These are phyloP conservation scores for Trididemnum miniatum DNA, from an alignment of 23 tunicate genomes.

Conservation along the genomic window DNA sequence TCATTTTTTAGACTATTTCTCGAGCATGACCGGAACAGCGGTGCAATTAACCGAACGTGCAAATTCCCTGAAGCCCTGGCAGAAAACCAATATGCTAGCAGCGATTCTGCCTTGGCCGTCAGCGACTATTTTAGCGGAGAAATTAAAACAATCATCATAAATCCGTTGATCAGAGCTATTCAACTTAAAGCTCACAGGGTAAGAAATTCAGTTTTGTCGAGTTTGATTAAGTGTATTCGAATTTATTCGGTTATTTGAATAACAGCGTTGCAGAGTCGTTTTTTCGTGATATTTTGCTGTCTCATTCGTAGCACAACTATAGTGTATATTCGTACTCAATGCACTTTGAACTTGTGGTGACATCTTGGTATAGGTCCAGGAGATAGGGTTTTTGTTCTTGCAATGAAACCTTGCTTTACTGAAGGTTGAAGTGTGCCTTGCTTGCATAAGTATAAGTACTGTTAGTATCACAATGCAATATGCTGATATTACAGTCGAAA, in stretches of 20 bases:
- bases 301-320: no score
- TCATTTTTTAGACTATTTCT: constrained; percentile 58
- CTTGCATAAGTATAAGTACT: no score
- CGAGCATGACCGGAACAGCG: constrained; percentile 82
- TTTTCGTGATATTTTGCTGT: not conserved
- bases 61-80: constrained; percentile 53
- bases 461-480: no score
- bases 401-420: no score
- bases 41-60: constrained; percentile 89
- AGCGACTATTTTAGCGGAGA: constrained; percentile 68
- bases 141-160: constrained; percentile 53
- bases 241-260: no score
- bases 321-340: no score
- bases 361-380: no score
- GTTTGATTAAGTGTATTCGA: no score
- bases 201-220: not conserved
- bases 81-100: constrained; percentile 15
- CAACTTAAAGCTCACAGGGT: constrained; percentile 86
- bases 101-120: constrained; percentile 55
- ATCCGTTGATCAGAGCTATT: constrained; percentile 80
- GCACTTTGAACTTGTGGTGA: no score
- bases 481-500: no score
- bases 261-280: not conserved
- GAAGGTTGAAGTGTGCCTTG: no score
- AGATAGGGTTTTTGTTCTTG: no score